These are phyloP conservation scores for Embidobia sp. DNA, from an alignment of 2,888 invertebrate species.

Conservation along the genomic window DNA sequence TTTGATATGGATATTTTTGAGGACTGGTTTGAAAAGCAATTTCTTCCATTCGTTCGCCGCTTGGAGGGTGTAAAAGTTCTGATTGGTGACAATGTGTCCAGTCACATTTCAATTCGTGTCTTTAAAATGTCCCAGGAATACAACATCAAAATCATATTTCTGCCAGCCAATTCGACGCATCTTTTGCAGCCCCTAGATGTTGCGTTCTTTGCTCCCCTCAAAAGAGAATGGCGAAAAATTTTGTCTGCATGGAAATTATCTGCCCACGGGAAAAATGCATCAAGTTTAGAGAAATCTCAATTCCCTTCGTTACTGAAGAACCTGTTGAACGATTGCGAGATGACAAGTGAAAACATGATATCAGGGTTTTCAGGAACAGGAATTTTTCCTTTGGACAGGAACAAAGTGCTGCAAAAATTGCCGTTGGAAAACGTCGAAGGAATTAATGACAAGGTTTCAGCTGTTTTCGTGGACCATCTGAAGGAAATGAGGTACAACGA, in stretches of 20 bases:
- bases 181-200: slow-evolving; percentile 19
- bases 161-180: slow-evolving; percentile 22
- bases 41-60: slow-evolving; percentile 4
- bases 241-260: slow-evolving; percentile 14
- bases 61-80: too few relatives aligned
- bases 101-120: too few relatives aligned
- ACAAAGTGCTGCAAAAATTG: neutral
- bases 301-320: slow-evolving; percentile 16
- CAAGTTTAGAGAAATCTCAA: slow-evolving; percentile 12
- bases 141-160: too few relatives aligned
- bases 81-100: too few relatives aligned
- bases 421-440: neutral
- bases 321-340: neutral
- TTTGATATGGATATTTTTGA: slow-evolving; percentile 9
- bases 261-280: slow-evolving; percentile 12
- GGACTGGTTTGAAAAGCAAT: slow-evolving; percentile 7
- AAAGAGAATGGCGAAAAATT: slow-evolving; percentile 28
- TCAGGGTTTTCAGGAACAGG: slow-evolving; percentile 1
- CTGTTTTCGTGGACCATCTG: neutral
- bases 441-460: neutral
- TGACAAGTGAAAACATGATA: slow-evolving; percentile 4
- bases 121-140: too few relatives aligned
- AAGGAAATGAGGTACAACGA: slow-evolving; percentile 8
- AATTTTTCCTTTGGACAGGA: slow-evolving; percentile 2
- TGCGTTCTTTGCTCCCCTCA: slow-evolving; percentile 27